A percentile compares a stretch with the other conserved stretches of the same genome.
Conservation (phyloP, 2,888 invertebrate species). For the Tenthredo livida region DNA sequence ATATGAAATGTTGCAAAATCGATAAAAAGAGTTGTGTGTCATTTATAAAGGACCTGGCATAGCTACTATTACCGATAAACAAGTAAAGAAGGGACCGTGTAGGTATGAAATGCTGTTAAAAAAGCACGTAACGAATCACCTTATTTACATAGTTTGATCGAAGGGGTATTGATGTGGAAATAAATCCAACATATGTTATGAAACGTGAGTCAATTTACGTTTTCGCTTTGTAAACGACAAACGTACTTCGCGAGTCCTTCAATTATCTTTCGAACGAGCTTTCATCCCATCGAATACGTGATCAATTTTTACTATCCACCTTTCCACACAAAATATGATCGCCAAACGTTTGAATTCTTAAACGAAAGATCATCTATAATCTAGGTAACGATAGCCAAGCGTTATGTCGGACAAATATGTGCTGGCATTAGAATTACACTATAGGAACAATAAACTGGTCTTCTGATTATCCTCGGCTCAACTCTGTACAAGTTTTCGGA, state of each 20-base stretch:
- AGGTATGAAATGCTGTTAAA: background rate
- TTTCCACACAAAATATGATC: conserved; percentile 10
- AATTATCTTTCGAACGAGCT: conserved; percentile 22
- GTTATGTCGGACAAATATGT: background rate
- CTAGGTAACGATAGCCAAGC: background rate
- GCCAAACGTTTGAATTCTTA: background rate
- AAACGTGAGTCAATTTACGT: conserved; percentile 29
- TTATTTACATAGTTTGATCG: conserved; percentile 9
- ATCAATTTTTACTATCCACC: background rate
- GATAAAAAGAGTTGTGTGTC: background rate
- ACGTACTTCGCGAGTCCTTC: conserved; percentile 22
- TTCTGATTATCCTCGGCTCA: background rate
- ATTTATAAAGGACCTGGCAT: background rate
- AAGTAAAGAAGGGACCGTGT: background rate
- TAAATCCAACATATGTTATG: conserved; percentile 5
- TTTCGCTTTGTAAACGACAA: conserved; percentile 9
- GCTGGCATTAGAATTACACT: background rate
- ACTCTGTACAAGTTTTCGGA: background rate
- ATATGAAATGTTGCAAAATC: background rate
- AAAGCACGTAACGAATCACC: background rate
- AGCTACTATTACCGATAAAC: background rate
- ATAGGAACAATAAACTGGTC: background rate
- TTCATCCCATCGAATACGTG: conserved; percentile 6
- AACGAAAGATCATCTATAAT: background rate
- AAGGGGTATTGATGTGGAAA: conserved; percentile 8